Percentiles rank a stretch among this genome's conserved stretches.
phyloP scores from a whole-genome alignment of 2,797 vertebrate genomes.

The Argentina silus region DNA sequence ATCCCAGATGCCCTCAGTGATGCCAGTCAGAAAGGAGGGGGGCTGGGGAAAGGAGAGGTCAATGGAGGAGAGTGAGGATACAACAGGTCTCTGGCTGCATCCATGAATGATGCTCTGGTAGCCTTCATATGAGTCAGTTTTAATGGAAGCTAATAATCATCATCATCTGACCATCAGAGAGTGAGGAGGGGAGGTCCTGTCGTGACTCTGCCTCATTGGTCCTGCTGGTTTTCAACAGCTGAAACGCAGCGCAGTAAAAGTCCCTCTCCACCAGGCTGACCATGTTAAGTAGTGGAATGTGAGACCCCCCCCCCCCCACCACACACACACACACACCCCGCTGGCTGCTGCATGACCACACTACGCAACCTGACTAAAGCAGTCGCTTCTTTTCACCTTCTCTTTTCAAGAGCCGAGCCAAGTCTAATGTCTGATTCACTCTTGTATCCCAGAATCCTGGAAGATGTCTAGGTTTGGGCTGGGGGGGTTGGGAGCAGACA shows the following conservation, averaged over 20 bases:
- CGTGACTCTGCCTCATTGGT: not conserved
- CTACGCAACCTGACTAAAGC: too few species aligned
- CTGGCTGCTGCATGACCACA: too few species aligned
- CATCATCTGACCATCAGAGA: not conserved
- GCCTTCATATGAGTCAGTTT: too few species aligned
- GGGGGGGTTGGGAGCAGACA: constrained; percentile 39
- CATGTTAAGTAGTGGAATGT: not conserved
- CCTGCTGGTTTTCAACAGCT: not conserved
- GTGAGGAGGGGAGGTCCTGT: not conserved
- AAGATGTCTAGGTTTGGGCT: constrained; percentile 7
- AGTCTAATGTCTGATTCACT: too few species aligned
- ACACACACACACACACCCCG: too few species aligned
- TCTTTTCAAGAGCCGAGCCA: too few species aligned
- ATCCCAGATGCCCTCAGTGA: constrained; percentile 14
- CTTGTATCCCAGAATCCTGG: not conserved
- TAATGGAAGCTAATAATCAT: not conserved
- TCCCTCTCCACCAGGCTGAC: not conserved
- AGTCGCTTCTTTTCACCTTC: too few species aligned
- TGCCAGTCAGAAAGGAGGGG: not conserved
- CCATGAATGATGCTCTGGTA: not conserved
- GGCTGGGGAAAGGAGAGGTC: too few species aligned
- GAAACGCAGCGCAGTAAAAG: not conserved
- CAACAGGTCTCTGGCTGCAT: not conserved
- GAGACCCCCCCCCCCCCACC: too few species aligned
- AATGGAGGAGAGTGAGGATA: too few species aligned